Conservation (phyloP, 2,113 vertebrate species). For the Microtus pennsylvanicus region DNA sequence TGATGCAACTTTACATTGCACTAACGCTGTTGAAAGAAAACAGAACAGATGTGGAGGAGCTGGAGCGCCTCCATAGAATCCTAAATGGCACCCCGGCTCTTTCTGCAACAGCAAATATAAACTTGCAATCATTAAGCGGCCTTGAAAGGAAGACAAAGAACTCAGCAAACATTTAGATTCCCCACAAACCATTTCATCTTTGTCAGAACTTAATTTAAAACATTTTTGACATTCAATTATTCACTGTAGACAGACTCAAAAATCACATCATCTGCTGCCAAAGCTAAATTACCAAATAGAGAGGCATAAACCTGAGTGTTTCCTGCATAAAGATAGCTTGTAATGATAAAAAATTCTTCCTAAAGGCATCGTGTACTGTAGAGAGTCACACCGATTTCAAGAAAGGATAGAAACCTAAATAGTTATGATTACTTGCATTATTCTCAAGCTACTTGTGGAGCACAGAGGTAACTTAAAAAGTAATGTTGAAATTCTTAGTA, state of each 20-base stretch:
- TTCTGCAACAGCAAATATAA: neutral
- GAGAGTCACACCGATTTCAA: conserved; percentile 33
- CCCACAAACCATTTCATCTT: conserved; percentile 63
- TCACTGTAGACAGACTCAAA: conserved; percentile 59
- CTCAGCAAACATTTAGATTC: conserved; percentile 60
- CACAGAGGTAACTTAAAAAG: conserved; percentile 54
- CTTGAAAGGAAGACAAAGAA: conserved; percentile 38
- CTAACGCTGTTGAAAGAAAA: conserved; percentile 6
- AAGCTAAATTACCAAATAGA: conserved; percentile 73
- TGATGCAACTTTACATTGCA: conserved; percentile 55
- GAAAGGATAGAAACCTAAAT: neutral
- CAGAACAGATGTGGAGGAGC: neutral
- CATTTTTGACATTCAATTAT: conserved; percentile 72
- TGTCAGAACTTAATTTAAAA: conserved; percentile 71
- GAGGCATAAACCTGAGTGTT: conserved; percentile 66
- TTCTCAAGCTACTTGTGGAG: neutral
- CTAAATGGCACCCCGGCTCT: neutral
- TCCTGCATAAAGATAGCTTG: conserved; percentile 56
- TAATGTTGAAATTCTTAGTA: conserved; percentile 53
- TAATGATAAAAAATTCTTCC: conserved; percentile 63
- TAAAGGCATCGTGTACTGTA: conserved; percentile 58
- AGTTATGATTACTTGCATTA: neutral
- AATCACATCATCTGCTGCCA: conserved; percentile 61
- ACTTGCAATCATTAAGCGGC: neutral
- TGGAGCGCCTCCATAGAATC: neutral